Percentiles rank a stretch among this genome's conserved stretches.
phyloP scores from a whole-genome alignment of 2,797 vertebrate species.

The Toxotes lorentzi region DNA sequence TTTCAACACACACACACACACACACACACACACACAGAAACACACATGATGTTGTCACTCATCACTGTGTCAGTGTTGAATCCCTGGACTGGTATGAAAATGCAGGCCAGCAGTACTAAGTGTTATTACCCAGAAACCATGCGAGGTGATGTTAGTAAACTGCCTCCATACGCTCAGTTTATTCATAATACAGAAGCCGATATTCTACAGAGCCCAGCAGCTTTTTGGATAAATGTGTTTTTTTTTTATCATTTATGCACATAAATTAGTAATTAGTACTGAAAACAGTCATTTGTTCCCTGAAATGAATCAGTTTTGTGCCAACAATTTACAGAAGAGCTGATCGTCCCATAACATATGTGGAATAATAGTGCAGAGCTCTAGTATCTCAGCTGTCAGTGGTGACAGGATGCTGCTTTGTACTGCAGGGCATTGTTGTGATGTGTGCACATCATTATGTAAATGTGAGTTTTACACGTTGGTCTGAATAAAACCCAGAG shows the following conservation, averaged over 20 bases:
- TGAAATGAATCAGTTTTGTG: background rate
- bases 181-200: no score
- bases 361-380: background rate
- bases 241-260: no score
- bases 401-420: background rate
- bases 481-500: no score
- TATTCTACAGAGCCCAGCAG: no score
- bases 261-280: background rate
- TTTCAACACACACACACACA: background rate
- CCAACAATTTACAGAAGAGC: background rate
- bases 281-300: background rate
- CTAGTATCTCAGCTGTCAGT: background rate
- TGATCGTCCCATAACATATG: background rate
- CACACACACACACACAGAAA: conserved; percentile 17
- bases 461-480: background rate
- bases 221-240: background rate
- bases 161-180: no score
- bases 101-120: no score
- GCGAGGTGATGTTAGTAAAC: no score
- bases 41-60: background rate
- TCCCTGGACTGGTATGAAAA: background rate
- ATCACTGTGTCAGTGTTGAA: background rate
- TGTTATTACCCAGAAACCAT: no score
- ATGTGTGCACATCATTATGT: background rate
- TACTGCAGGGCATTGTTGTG: background rate